Evolutionary conservation across 1,140 invertebrate species (phyloP).

Genomic region (Palaemon carinicauda): DNA sequence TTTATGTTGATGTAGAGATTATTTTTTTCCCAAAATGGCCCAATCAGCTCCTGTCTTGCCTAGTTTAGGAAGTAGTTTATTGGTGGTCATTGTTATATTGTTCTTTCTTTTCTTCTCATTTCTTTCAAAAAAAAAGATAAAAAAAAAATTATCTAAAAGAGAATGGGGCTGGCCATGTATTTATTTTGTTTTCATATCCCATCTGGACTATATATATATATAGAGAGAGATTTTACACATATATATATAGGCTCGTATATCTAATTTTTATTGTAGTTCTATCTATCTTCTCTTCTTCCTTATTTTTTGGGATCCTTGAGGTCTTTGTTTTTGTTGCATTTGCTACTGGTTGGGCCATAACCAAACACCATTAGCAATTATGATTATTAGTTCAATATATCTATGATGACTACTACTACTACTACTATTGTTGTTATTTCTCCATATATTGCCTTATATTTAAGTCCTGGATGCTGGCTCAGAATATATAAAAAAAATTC

Average conservation of each 20-base stretch:
- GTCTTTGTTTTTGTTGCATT: conserved; percentile 33
- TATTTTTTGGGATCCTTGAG: conserved; percentile 20
- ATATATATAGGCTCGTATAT: background rate
- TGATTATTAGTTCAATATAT: too few relatives aligned
- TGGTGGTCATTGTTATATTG: conserved; percentile 31
- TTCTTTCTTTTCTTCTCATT: background rate
- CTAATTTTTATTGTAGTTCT: conserved; percentile 16
- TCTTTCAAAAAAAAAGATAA: conserved; percentile 2
- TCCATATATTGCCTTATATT: background rate
- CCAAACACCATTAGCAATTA: conserved; percentile 30
- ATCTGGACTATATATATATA: background rate
- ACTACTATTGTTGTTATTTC: background rate
- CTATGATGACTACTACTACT: background rate
- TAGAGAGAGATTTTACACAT: too few relatives aligned
- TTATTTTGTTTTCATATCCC: background rate
- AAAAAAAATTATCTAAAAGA: background rate
- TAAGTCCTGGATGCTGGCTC: background rate
- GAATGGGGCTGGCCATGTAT: conserved; percentile 12
- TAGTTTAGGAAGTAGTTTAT: conserved; percentile 27
- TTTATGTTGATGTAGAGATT: conserved; percentile 5
- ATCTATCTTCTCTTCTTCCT: background rate
- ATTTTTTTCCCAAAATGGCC: conserved; percentile 11
- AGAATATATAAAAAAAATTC: too few relatives aligned
- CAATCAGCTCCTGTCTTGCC: conserved; percentile 23
- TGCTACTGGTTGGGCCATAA: conserved; percentile 48